phyloP scores from a whole-genome alignment of 2,113 vertebrate species.

The Bos indicus region DNA sequence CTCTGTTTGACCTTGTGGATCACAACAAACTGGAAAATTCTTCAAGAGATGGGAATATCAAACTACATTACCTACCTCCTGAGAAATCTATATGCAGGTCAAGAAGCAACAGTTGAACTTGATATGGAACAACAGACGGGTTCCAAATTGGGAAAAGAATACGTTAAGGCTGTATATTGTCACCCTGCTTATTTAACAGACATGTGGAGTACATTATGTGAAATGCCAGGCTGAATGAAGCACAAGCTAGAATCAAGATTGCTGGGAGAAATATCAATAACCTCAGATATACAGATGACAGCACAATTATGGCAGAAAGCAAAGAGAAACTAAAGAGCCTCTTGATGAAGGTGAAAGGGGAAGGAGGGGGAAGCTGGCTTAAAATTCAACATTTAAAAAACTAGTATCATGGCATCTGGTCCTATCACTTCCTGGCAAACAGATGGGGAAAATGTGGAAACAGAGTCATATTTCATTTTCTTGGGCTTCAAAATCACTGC shows the following conservation, averaged over 20 bases:
- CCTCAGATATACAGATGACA: neutral
- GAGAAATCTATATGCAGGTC: neutral
- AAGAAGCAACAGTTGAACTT: neutral
- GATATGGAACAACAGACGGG: neutral
- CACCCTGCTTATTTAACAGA: neutral
- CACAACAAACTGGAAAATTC: neutral
- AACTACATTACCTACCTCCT: neutral
- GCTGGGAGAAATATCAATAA: neutral
- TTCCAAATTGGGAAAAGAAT: neutral
- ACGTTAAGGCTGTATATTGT: neutral
- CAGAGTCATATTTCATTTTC: neutral
- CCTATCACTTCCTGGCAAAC: neutral
- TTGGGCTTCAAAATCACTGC: neutral
- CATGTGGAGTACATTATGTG: neutral
- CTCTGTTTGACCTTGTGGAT: neutral
- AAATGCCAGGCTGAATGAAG: neutral
- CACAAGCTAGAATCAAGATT: neutral
- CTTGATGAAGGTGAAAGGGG: neutral
- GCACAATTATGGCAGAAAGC: neutral
- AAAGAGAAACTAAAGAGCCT: neutral
- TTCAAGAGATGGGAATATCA: neutral
- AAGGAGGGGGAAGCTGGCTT: neutral
- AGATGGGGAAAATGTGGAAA: neutral
- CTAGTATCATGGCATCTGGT: neutral
- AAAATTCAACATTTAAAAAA: neutral